Percentiles rank a stretch among this genome's conserved stretches.
Evolutionary conservation across 2,113 vertebrate species (phyloP).

Genomic region (Cyrtonyx montezumae): DNA sequence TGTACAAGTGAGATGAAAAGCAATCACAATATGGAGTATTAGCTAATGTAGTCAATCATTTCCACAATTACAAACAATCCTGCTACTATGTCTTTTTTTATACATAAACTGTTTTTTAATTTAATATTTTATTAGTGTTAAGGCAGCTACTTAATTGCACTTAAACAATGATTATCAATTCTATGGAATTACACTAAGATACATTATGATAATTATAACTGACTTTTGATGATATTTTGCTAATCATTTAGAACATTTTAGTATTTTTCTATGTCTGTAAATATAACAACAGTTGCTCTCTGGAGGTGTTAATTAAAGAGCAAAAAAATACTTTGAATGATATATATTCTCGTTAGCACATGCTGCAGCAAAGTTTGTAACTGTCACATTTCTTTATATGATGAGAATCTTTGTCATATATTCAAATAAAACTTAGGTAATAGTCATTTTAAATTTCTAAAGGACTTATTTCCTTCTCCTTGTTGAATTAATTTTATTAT

Average conservation of each 20-base stretch:
- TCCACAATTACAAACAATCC: neutral
- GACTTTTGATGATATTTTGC: conserved; percentile 28
- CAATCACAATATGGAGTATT: neutral
- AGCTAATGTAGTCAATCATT: neutral
- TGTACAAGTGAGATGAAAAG: neutral
- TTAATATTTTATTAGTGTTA: conserved; percentile 18
- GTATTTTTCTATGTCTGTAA: neutral
- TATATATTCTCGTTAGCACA: neutral
- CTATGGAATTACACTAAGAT: conserved; percentile 29
- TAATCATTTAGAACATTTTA: conserved; percentile 35
- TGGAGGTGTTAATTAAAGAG: conserved; percentile 24
- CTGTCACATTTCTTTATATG: neutral
- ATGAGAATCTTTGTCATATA: neutral
- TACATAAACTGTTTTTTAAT: neutral
- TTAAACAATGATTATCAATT: conserved; percentile 30
- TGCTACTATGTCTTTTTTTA: neutral
- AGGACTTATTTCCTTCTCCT: conserved; percentile 17
- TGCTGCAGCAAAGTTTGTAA: neutral
- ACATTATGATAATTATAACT: conserved; percentile 33
- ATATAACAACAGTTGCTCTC: neutral
- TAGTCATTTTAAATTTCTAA: conserved; percentile 9
- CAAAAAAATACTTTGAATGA: neutral
- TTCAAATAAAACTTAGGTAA: neutral
- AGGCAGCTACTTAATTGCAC: neutral
- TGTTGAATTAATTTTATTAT: conserved; percentile 29